Percentiles rank a stretch among this genome's conserved stretches.
Evolutionary conservation across 2,797 vertebrate species (phyloP).

Genomic region (Sebastolobus altivelis): DNA sequence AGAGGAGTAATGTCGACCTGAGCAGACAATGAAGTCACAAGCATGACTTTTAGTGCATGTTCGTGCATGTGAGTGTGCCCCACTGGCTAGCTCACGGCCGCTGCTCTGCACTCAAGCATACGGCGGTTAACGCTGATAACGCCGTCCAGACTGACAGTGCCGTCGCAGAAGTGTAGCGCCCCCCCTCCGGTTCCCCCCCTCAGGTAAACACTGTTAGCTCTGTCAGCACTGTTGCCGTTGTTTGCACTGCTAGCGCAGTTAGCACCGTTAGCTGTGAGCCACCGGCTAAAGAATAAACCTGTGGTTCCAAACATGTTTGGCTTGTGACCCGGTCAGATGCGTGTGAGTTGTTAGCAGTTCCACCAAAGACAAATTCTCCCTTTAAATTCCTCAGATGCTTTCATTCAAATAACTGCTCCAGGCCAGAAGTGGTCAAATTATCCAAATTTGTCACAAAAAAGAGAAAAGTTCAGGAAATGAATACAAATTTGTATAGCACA

Average conservation of each 20-base stretch:
- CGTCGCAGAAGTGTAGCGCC: accelerated
- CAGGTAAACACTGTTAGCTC: too few species aligned
- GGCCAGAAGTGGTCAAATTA: neutral
- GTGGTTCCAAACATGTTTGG: neutral
- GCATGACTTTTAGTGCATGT: neutral
- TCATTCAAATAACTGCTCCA: neutral
- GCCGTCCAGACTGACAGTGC: accelerated
- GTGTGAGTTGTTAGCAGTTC: neutral
- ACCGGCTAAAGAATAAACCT: neutral
- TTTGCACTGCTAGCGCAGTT: too few species aligned
- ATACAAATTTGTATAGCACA: neutral
- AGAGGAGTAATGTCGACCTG: neutral
- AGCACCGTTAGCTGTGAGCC: too few species aligned
- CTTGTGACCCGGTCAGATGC: neutral
- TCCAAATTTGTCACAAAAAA: neutral
- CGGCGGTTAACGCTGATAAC: neutral
- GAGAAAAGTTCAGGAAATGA: neutral
- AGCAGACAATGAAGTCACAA: neutral
- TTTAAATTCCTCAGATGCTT: neutral
- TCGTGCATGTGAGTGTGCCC: neutral
- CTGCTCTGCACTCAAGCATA: too few species aligned
- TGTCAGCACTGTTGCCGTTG: too few species aligned
- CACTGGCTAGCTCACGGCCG: accelerated
- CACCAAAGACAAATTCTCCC: neutral
- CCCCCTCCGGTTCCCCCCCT: accelerated